These are phyloP conservation scores for Myoxocephalus aenaeus DNA, from an alignment of 2,797 vertebrate genomes.

Conservation along the genomic window DNA sequence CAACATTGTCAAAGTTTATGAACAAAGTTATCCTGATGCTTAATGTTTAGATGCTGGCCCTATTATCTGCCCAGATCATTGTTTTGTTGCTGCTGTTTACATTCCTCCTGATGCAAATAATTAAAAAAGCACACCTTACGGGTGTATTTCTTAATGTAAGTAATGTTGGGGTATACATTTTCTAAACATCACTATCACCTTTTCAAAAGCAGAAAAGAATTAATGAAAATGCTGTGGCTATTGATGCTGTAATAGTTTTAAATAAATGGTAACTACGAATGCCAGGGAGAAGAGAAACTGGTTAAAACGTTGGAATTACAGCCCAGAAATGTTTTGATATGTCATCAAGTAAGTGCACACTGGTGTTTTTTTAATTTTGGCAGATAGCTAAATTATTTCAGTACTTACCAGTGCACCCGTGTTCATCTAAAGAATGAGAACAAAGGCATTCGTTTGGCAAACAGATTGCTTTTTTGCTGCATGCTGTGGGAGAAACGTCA, in stretches of 20 bases:
- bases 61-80: background rate
- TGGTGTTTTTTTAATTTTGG: background rate
- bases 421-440: background rate
- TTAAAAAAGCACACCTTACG: too few relatives aligned
- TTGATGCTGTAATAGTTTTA: background rate
- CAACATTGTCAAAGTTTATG: too few relatives aligned
- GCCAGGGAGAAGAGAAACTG: background rate
- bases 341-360: background rate
- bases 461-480: background rate
- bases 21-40: too few relatives aligned
- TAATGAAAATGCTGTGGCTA: background rate
- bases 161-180: background rate
- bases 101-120: too few relatives aligned
- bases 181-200: background rate
- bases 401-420: background rate
- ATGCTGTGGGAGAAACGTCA: background rate
- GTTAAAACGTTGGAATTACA: background rate
- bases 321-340: background rate
- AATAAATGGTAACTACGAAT: background rate
- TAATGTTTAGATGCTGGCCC: too few relatives aligned
- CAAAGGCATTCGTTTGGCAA: background rate
- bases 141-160: background rate
- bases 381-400: constrained; percentile 1
- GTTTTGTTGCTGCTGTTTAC: too few relatives aligned
- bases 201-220: background rate